Evolutionary conservation across 1,140 invertebrate genomes (phyloP).

Genomic region (Conus ventricosus): DNA sequence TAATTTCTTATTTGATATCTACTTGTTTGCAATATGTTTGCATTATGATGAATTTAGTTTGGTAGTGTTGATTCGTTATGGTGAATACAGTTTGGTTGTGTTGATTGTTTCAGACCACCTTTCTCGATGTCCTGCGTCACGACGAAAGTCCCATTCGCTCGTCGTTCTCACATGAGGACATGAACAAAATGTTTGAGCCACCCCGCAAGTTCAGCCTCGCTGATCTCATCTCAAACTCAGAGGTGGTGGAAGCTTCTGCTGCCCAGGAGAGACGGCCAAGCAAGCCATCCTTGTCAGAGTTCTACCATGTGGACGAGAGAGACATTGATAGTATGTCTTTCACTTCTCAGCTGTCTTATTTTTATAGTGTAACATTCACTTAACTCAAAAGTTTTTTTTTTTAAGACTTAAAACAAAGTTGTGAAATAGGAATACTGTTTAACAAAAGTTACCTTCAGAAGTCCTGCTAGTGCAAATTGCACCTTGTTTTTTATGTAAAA

Average conservation of each 20-base stretch:
- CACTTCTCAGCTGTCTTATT: no score
- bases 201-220: slow-evolving; percentile 47
- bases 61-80: not conserved
- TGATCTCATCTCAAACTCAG: slow-evolving; percentile 46
- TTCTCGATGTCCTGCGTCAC: not conserved
- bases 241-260: slow-evolving; percentile 34
- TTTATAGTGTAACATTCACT: no score
- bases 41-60: no score
- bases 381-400: no score
- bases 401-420: no score
- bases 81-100: not conserved
- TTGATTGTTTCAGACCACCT: not conserved
- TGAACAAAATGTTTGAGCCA: slow-evolving; percentile 60
- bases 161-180: slow-evolving; percentile 51
- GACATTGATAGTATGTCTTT: slow-evolving; percentile 44
- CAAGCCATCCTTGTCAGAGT: slow-evolving; percentile 38
- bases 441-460: no score
- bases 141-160: slow-evolving; percentile 30
- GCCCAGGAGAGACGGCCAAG: slow-evolving; percentile 31
- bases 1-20: not conserved
- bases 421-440: no score
- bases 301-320: slow-evolving; percentile 48
- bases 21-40: not conserved
- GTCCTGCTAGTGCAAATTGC: no score
- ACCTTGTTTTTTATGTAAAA: no score